Conservation (phyloP, 1,140 invertebrate genomes). For the Colletes gigas region DNA sequence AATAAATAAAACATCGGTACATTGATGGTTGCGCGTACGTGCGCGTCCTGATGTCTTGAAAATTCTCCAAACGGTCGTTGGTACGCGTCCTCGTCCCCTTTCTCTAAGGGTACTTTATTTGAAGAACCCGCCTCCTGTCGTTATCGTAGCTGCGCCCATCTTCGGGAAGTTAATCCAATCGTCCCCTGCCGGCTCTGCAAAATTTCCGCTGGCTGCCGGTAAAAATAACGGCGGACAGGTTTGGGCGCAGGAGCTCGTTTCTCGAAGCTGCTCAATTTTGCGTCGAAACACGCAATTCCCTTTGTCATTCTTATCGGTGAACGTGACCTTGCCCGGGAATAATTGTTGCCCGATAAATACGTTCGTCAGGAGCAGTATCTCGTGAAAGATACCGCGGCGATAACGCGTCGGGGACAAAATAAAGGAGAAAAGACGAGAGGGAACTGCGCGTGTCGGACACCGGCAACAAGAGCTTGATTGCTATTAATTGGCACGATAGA, state of each 20-base stretch:
- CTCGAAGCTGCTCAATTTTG: conserved; percentile 51
- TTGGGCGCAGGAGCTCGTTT: conserved; percentile 7
- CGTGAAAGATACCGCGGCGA: not conserved
- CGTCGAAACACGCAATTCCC: conserved; percentile 44
- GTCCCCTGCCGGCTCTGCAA: conserved; percentile 19
- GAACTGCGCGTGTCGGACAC: not conserved
- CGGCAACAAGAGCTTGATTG: not conserved
- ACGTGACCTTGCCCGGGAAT: conserved; percentile 12
- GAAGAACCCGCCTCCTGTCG: conserved; percentile 28
- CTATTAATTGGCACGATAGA: not conserved
- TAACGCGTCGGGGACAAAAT: not conserved
- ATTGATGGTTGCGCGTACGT: not conserved
- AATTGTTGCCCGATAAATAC: conserved; percentile 8
- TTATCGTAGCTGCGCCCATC: conserved; percentile 43
- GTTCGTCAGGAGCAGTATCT: not conserved
- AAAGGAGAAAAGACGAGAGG: not conserved
- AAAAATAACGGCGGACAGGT: conserved; percentile 13
- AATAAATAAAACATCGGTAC: conserved; percentile 3
- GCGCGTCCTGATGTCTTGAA: conserved; percentile 12
- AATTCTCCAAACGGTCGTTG: conserved; percentile 16
- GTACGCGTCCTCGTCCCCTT: not conserved
- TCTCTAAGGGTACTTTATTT: conserved; percentile 42
- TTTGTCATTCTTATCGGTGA: conserved; percentile 46
- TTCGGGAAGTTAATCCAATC: conserved; percentile 59
- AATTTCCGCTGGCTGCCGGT: conserved; percentile 47